Evolutionary conservation across 2,888 invertebrate species (phyloP).

Genomic region (Chrysolina oricalcia): DNA sequence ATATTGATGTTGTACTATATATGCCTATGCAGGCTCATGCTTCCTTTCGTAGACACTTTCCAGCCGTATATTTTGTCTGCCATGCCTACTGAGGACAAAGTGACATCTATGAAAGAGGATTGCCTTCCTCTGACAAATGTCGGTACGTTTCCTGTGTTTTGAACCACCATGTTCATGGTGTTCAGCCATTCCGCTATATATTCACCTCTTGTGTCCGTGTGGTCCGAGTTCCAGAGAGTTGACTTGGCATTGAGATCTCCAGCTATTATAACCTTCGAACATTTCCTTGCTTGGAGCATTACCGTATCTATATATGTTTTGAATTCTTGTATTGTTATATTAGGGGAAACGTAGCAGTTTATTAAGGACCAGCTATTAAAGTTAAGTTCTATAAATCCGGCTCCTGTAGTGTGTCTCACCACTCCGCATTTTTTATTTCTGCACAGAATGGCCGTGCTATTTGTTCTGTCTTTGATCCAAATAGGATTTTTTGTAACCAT

Average conservation of each 20-base stretch:
- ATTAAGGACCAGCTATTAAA: neutral
- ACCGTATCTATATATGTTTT: constrained; percentile 23
- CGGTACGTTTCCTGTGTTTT: constrained; percentile 1
- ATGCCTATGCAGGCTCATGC: neutral
- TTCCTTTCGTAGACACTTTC: neutral
- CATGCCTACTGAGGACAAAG: neutral
- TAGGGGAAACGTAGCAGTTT: constrained; percentile 20
- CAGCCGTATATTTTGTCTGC: constrained; percentile 4
- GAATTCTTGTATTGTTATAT: constrained; percentile 12
- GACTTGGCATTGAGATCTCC: constrained; percentile 36
- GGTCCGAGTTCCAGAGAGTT: constrained; percentile 13
- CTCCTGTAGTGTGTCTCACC: neutral
- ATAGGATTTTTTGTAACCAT: neutral
- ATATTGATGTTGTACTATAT: no score
- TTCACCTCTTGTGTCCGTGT: constrained; percentile 15
- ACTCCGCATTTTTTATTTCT: constrained; percentile 13
- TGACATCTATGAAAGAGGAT: constrained; percentile 11
- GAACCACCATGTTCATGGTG: constrained; percentile 11
- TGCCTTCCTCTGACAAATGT: constrained; percentile 22
- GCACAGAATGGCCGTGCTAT: neutral
- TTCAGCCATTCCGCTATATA: constrained; percentile 23
- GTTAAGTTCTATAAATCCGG: constrained; percentile 3
- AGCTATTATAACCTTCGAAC: constrained; percentile 7
- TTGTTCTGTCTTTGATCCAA: neutral
- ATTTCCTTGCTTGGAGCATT: constrained; percentile 16